Conservation (phyloP, 2,797 vertebrate species). For the Gila robusta region DNA sequence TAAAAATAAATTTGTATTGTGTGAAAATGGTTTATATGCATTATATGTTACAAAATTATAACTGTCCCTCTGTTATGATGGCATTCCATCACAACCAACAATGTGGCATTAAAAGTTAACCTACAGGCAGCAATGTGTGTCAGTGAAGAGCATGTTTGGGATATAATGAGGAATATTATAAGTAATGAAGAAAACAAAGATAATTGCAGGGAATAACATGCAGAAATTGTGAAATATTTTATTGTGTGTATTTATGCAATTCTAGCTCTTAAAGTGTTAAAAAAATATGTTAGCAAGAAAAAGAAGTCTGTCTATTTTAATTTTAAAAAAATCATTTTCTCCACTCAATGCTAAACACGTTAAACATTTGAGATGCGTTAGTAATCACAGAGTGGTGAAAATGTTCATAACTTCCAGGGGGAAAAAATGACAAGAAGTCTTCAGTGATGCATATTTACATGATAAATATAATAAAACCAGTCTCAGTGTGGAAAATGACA, state of each 20-base stretch:
- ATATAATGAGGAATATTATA: neutral
- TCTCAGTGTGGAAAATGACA: neutral
- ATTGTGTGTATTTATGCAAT: neutral
- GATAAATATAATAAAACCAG: neutral
- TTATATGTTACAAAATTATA: neutral
- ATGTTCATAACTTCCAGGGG: neutral
- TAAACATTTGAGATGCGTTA: neutral
- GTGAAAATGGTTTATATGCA: neutral
- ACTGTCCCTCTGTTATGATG: neutral
- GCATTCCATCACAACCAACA: neutral
- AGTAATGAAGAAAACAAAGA: neutral
- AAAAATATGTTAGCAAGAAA: neutral
- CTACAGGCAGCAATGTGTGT: neutral
- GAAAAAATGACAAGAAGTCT: neutral
- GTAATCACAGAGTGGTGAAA: neutral
- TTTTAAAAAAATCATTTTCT: neutral
- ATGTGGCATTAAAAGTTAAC: neutral
- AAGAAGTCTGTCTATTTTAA: neutral
- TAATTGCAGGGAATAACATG: neutral
- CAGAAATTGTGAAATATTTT: neutral
- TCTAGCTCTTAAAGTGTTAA: neutral
- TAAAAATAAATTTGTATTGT: neutral
- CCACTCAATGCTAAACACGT: neutral
- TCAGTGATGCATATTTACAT: neutral
- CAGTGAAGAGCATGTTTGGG: neutral